These are phyloP conservation scores for Taurulus bubalis DNA, from an alignment of 2,113 vertebrate species.

Conservation along the genomic window DNA sequence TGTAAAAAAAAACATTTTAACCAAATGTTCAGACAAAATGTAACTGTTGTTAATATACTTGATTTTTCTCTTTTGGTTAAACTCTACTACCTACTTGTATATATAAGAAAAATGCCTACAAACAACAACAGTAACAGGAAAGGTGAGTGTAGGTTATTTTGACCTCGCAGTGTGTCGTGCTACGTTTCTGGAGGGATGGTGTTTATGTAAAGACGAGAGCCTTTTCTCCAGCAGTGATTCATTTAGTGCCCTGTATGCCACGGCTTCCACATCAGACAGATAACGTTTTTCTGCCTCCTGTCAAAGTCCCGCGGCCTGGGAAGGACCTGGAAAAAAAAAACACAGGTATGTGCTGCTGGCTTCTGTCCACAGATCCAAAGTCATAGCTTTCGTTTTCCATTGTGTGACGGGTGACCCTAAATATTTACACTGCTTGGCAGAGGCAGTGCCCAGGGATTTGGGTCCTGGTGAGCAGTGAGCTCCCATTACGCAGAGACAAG, in stretches of 20 bases:
- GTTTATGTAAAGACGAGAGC: constrained; percentile 63
- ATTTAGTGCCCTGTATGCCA: constrained; percentile 63
- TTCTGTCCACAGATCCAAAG: constrained; percentile 32
- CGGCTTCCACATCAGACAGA: constrained; percentile 59
- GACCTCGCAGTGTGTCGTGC: constrained; percentile 14
- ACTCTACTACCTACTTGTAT: not conserved
- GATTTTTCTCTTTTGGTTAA: not conserved
- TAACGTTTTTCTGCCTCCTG: constrained; percentile 64
- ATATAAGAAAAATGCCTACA: not conserved
- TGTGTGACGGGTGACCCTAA: constrained; percentile 77
- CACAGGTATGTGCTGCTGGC: constrained; percentile 51
- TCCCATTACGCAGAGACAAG: constrained; percentile 42
- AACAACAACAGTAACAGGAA: not conserved
- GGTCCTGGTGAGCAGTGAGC: constrained; percentile 24
- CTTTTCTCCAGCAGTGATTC: constrained; percentile 59
- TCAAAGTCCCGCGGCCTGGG: constrained; percentile 30
- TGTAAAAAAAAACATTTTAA: not conserved
- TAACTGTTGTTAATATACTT: not conserved
- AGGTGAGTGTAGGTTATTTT: not conserved
- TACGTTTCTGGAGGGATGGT: constrained; percentile 49
- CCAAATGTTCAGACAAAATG: not conserved
- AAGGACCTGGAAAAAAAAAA: constrained; percentile 7
- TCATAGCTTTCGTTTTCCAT: constrained; percentile 71
- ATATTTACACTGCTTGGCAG: constrained; percentile 80
- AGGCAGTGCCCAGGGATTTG: constrained; percentile 56